Percentiles rank a stretch among this genome's conserved stretches.
Conservation (phyloP, 2,113 vertebrate species). For the Oxygymnocypris stewartii region DNA sequence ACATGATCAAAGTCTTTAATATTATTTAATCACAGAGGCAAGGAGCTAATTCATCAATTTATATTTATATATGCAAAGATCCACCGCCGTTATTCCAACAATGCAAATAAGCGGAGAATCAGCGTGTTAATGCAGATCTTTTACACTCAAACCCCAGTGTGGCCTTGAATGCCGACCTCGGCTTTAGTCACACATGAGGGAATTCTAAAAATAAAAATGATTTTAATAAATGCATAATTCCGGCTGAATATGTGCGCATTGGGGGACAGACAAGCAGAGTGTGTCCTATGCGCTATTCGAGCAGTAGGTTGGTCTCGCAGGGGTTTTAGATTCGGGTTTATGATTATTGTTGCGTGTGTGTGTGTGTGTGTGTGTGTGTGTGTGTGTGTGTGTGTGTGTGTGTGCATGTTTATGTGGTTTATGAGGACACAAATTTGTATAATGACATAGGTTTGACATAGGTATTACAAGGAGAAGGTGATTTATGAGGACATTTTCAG, state of each 20-base stretch:
- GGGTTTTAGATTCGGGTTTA: neutral
- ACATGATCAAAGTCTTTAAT: constrained; percentile 29
- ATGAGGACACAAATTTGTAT: too few species aligned
- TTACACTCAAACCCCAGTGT: constrained; percentile 44
- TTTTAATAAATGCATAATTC: constrained; percentile 38
- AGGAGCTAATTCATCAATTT: constrained; percentile 69
- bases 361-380: neutral
- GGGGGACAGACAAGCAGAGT: neutral
- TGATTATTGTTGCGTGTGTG: constrained; percentile 17
- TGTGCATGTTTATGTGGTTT: neutral
- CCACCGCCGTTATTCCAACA: constrained; percentile 60
- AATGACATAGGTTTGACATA: too few species aligned
- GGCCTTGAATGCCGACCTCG: constrained; percentile 55
- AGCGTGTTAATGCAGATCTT: constrained; percentile 61
- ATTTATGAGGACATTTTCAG: too few species aligned
- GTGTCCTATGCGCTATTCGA: neutral
- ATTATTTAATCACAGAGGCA: constrained; percentile 50
- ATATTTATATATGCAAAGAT: constrained; percentile 73
- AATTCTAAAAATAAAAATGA: constrained; percentile 53
- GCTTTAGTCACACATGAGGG: constrained; percentile 52
- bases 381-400: constrained; percentile 1
- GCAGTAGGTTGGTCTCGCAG: neutral
- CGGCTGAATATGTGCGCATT: neutral
- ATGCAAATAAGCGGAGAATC: constrained; percentile 62
- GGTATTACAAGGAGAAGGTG: too few species aligned